Evolutionary conservation across 1,140 invertebrate genomes (phyloP).

Genomic region (Centruroides sculpturatus): DNA sequence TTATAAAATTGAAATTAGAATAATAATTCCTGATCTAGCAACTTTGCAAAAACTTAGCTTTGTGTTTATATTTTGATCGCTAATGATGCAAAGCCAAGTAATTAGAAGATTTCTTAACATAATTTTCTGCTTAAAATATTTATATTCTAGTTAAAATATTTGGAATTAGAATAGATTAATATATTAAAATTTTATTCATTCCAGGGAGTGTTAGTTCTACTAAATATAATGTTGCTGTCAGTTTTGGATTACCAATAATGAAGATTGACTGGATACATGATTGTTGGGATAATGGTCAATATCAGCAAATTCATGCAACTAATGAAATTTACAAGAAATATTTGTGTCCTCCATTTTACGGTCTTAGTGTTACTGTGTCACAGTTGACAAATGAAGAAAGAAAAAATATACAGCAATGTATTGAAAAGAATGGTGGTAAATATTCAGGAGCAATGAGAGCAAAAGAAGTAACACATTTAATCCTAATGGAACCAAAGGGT

Average conservation of each 20-base stretch:
- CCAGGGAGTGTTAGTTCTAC: slow-evolving; percentile 31
- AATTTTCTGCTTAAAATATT: too few species aligned
- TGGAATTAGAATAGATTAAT: too few species aligned
- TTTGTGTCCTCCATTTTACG: slow-evolving; percentile 61
- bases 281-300: slow-evolving; percentile 50
- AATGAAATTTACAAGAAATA: slow-evolving; percentile 47
- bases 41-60: too few species aligned
- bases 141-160: too few species aligned
- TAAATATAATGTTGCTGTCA: slow-evolving; percentile 43
- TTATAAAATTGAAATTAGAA: too few species aligned
- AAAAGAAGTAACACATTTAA: slow-evolving; percentile 36
- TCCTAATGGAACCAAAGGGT: slow-evolving; percentile 42
- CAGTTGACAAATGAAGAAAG: slow-evolving; percentile 50
- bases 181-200: background rate
- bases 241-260: slow-evolving; percentile 55
- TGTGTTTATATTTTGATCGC: too few species aligned
- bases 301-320: slow-evolving; percentile 42
- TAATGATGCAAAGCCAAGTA: too few species aligned
- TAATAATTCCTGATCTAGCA: too few species aligned
- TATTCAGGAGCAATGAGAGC: slow-evolving; percentile 36
- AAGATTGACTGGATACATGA: slow-evolving; percentile 57
- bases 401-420: slow-evolving; percentile 48
- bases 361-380: slow-evolving; percentile 60
- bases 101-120: too few species aligned
- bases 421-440: slow-evolving; percentile 52